A percentile compares a stretch with the other conserved stretches of the same genome.
These are phyloP conservation scores for Drosophila jambulina DNA, from an alignment of 1,140 invertebrate species.

Conservation along the genomic window DNA sequence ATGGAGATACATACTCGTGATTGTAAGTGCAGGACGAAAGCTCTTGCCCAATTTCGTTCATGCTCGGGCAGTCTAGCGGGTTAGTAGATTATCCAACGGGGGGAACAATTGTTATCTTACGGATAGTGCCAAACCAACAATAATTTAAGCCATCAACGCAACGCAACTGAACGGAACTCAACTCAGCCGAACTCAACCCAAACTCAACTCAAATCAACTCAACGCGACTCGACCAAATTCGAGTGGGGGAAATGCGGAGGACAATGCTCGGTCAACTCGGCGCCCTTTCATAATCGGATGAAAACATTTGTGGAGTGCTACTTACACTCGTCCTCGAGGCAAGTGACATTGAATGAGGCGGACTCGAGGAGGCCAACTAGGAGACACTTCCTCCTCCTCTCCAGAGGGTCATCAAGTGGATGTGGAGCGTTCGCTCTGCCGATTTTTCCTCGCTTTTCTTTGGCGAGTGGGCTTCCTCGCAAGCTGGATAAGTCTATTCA, in stretches of 20 bases:
- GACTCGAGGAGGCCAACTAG: conserved; percentile 41
- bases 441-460: conserved; percentile 43
- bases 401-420: conserved; percentile 63
- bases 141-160: conserved; percentile 51
- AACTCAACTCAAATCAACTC: conserved; percentile 42
- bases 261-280: conserved; percentile 57
- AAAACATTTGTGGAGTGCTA: conserved; percentile 62
- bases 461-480: conserved; percentile 32
- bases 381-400: conserved; percentile 29
- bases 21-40: conserved; percentile 44
- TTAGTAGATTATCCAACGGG: conserved; percentile 63
- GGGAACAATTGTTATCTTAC: conserved; percentile 48
- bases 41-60: conserved; percentile 37
- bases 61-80: conserved; percentile 42
- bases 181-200: conserved; percentile 20
- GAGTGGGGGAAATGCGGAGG: conserved; percentile 22
- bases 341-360: conserved; percentile 69
- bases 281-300: conserved; percentile 63
- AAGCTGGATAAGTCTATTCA: conserved; percentile 69
- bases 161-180: conserved; percentile 32
- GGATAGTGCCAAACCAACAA: conserved; percentile 51
- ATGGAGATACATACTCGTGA: conserved; percentile 38
- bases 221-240: conserved; percentile 3
- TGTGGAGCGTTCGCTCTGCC: conserved; percentile 38
- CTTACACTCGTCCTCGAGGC: conserved; percentile 77